Percentiles rank a stretch among this genome's conserved stretches.
phyloP scores from a whole-genome alignment of 2,888 invertebrate genomes.

The Drosophila austrosaltans region DNA sequence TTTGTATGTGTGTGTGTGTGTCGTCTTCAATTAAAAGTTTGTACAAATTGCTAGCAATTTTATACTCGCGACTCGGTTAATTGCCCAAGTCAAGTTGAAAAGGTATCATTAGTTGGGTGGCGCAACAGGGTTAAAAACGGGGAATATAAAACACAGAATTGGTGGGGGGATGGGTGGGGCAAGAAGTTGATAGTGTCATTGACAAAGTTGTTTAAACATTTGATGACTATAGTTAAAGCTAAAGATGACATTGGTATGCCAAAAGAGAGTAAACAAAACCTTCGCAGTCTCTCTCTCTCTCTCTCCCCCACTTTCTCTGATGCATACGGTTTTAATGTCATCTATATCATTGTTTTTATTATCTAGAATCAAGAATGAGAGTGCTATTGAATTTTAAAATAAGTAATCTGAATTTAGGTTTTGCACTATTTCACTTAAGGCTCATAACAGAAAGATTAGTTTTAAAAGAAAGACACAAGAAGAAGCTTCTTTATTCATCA shows the following conservation, averaged over 20 bases:
- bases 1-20: conserved; percentile 32
- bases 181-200: conserved; percentile 8
- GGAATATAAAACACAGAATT: neutral
- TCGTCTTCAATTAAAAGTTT: conserved; percentile 50
- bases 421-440: no score
- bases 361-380: no score
- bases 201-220: conserved; percentile 8
- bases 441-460: no score
- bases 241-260: neutral
- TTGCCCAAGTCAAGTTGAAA: conserved; percentile 28
- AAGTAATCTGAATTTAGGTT: no score
- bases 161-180: neutral
- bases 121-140: neutral
- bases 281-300: no score
- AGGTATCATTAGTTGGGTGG: conserved; percentile 11
- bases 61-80: conserved; percentile 44
- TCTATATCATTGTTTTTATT: no score
- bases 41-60: conserved; percentile 50
- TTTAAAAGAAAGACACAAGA: no score
- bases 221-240: conserved; percentile 9
- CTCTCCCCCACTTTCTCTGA: no score
- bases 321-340: no score
- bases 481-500: no score
- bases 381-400: no score
- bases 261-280: neutral